A percentile compares a stretch with the other conserved stretches of the same genome.
These are phyloP conservation scores for Ectropis grisescens DNA, from an alignment of 1,140 invertebrate species.

Conservation along the genomic window DNA sequence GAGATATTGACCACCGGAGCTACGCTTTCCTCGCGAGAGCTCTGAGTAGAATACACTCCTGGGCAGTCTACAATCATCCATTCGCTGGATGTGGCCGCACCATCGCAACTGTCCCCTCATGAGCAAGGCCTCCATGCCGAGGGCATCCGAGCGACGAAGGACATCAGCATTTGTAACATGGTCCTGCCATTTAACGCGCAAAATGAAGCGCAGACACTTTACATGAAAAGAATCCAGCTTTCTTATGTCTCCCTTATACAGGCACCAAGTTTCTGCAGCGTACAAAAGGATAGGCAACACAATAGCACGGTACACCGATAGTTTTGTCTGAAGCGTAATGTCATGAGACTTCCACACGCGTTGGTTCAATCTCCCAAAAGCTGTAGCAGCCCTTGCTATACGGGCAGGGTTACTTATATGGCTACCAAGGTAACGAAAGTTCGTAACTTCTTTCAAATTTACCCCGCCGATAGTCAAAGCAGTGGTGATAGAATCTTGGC, in stretches of 20 bases:
- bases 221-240: slow-evolving; percentile 10
- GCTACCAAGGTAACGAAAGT: slow-evolving; percentile 9
- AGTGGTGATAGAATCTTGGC: not conserved
- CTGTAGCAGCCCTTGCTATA: slow-evolving; percentile 5
- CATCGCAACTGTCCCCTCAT: too few species aligned
- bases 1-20: too few species aligned
- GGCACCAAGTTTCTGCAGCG: slow-evolving; percentile 13
- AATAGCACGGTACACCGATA: slow-evolving; percentile 9
- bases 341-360: slow-evolving; percentile 5
- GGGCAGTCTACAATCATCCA: too few species aligned
- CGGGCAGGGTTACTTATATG: slow-evolving; percentile 2
- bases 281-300: slow-evolving; percentile 10
- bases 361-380: slow-evolving; percentile 3
- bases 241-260: slow-evolving; percentile 10
- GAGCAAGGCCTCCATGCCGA: slow-evolving; percentile 7
- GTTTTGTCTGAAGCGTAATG: slow-evolving; percentile 1
- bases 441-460: slow-evolving; percentile 7
- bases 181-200: slow-evolving; percentile 12
- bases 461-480: slow-evolving; percentile 4
- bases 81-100: too few species aligned
- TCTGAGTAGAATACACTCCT: too few species aligned
- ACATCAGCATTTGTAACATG: slow-evolving; percentile 8
- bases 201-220: slow-evolving; percentile 10
- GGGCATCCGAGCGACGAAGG: slow-evolving; percentile 3
- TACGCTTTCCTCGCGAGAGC: too few species aligned